These are phyloP conservation scores for Myocastor coypus DNA, from an alignment of 2,113 vertebrate species.

Conservation along the genomic window DNA sequence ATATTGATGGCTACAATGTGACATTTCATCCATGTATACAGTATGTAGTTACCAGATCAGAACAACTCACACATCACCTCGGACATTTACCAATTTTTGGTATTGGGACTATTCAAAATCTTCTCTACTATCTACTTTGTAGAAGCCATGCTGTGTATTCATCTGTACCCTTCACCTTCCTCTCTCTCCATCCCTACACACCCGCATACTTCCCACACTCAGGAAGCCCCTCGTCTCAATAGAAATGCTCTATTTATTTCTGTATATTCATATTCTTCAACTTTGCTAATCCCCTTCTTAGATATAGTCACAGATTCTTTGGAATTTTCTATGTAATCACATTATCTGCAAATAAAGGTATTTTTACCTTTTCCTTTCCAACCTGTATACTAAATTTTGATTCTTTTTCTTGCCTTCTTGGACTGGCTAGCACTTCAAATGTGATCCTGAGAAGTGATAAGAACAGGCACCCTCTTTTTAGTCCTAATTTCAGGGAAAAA, in stretches of 20 bases:
- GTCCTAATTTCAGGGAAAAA: not conserved
- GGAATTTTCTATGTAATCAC: constrained; percentile 1
- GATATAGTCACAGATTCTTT: not conserved
- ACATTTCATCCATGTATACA: not conserved
- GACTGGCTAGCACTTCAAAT: not conserved
- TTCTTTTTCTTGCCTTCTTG: not conserved
- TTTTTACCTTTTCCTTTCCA: not conserved
- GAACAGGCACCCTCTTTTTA: not conserved
- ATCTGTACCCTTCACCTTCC: too few relatives aligned
- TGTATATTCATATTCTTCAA: not conserved
- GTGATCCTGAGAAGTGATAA: not conserved
- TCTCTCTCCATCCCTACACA: not conserved
- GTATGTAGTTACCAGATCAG: not conserved
- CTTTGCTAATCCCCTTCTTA: not conserved
- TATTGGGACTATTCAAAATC: not conserved
- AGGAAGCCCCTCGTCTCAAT: not conserved
- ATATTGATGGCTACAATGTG: not conserved
- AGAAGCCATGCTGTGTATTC: not conserved
- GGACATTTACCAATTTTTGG: not conserved
- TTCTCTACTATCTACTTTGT: not conserved
- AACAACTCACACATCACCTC: not conserved
- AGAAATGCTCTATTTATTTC: not conserved
- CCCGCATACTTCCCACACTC: not conserved
- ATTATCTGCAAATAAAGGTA: not conserved
- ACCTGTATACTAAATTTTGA: not conserved